phyloP scores from a whole-genome alignment of 30 jellyfish, hydroid and myxozoan genomes.

The Turritopsis dohrnii region DNA sequence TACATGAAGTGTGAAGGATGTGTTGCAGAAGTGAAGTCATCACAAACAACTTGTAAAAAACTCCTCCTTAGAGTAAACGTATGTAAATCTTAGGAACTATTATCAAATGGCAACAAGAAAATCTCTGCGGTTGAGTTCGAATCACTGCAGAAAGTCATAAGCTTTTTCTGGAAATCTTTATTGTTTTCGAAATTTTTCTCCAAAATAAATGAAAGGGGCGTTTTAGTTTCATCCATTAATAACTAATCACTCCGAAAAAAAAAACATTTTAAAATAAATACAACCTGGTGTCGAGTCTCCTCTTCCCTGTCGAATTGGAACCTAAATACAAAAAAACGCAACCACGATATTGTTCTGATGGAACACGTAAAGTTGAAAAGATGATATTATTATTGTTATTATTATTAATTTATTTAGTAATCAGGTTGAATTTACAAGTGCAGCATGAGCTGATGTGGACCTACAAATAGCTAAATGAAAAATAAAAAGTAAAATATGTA shows the following conservation, averaged over 20 bases:
- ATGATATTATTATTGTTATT: too few species aligned
- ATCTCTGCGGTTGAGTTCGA: not conserved
- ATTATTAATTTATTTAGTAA: too few species aligned
- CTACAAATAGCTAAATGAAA: too few species aligned
- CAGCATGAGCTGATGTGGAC: too few species aligned
- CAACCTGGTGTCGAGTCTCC: not conserved
- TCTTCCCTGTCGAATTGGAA: too few species aligned
- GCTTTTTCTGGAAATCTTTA: not conserved
- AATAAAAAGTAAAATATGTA: too few species aligned
- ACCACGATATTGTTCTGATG: too few species aligned
- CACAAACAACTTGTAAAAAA: too few species aligned
- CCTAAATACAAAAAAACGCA: too few species aligned
- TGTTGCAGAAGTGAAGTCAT: not conserved
- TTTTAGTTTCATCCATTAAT: not conserved
- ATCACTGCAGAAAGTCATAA: not conserved
- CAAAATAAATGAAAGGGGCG: not conserved
- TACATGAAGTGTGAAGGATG: not conserved
- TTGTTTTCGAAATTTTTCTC: not conserved
- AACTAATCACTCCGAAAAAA: not conserved
- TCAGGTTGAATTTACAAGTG: too few species aligned
- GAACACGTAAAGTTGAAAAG: too few species aligned
- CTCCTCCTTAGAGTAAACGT: not conserved
- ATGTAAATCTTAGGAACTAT: not conserved
- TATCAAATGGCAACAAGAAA: not conserved
- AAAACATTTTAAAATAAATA: not conserved